Evolutionary conservation across 2,797 vertebrate species (phyloP).

Genomic region (Epinephelus coioides): DNA sequence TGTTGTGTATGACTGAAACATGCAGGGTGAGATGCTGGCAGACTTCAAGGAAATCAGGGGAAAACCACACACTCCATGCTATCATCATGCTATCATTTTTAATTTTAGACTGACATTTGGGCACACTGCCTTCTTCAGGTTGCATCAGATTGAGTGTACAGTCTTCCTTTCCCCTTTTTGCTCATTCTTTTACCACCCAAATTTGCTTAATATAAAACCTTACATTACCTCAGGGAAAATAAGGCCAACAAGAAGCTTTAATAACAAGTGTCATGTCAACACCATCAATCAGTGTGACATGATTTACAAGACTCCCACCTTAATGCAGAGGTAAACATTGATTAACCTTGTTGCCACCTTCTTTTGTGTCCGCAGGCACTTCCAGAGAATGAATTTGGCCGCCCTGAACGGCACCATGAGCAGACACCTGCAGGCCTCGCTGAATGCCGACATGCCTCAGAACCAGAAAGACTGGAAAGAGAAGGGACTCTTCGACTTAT

Average conservation of each 20-base stretch:
- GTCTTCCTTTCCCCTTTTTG: not conserved
- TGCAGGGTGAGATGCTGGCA: not conserved
- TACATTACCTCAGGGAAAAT: not conserved
- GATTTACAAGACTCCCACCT: not conserved
- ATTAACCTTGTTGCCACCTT: not conserved
- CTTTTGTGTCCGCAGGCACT: constrained; percentile 81
- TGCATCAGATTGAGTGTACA: not conserved
- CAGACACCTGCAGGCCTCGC: constrained; percentile 79
- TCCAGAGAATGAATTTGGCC: constrained; percentile 82
- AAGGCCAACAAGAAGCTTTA: not conserved
- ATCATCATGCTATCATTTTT: not conserved
- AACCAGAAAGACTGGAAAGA: constrained; percentile 85
- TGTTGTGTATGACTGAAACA: not conserved
- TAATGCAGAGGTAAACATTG: not conserved
- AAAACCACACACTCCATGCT: not conserved
- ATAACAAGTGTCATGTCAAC: not conserved
- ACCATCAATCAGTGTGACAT: constrained; percentile 1
- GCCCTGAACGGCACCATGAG: constrained; percentile 81
- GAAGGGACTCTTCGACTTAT: constrained; percentile 87
- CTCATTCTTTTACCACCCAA: not conserved
- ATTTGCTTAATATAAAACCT: not conserved
- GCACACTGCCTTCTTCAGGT: not conserved
- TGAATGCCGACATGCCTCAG: constrained; percentile 76
- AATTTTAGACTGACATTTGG: not conserved
- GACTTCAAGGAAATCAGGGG: not conserved